Evolutionary conservation across 2,113 vertebrate genomes (phyloP).

Genomic region (Dinomys branickii): DNA sequence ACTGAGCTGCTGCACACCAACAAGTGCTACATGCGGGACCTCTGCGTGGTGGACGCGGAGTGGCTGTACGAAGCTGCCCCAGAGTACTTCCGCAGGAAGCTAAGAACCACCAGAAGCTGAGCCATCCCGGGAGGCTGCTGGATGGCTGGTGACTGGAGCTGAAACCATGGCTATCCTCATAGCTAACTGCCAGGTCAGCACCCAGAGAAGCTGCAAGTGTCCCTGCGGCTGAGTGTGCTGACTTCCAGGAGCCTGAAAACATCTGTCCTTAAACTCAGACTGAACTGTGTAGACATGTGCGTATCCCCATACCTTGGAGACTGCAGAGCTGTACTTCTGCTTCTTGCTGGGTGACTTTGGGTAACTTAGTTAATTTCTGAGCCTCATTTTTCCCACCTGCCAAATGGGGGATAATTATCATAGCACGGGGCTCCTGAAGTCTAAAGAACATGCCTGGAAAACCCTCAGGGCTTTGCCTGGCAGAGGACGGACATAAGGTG

Average conservation of each 20-base stretch:
- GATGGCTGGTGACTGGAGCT: fast-evolving
- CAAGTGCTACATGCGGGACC: conserved; percentile 96
- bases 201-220: neutral
- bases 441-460: neutral
- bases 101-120: conserved; percentile 84
- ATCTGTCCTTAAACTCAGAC: neutral
- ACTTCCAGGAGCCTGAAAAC: neutral
- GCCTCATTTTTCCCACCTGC: conserved; percentile 1
- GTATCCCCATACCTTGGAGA: neutral
- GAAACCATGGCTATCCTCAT: fast-evolving
- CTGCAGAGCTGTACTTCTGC: neutral
- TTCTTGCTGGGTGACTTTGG: conserved; percentile 14
- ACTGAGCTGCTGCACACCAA: conserved; percentile 94
- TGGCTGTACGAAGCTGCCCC: conserved; percentile 95
- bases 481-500: fast-evolving
- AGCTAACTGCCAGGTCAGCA: neutral
- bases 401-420: neutral
- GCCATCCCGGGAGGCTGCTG: neutral
- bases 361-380: conserved; percentile 1
- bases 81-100: conserved; percentile 92
- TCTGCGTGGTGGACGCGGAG: conserved; percentile 93
- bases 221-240: neutral
- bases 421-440: neutral
- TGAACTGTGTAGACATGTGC: neutral
- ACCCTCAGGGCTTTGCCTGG: neutral